Percentiles rank a stretch among this genome's conserved stretches.
Conservation (phyloP, 37 sponge, comb jelly and placozoan genomes). For the Chondrilla cf. caribensis region DNA sequence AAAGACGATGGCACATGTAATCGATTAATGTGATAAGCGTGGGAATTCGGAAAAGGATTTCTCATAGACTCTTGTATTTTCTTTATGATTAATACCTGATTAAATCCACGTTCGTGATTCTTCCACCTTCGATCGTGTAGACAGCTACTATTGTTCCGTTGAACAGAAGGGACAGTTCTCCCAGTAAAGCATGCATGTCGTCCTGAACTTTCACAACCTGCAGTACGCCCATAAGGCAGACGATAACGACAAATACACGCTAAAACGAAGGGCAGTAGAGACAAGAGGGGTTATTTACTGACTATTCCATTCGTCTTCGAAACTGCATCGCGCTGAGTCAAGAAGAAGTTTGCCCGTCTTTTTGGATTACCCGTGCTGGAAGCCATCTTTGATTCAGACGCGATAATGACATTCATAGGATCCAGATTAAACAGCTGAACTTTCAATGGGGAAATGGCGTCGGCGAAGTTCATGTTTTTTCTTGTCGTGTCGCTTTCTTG, state of each 20-base stretch:
- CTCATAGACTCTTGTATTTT: too few species aligned
- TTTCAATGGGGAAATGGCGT: too few species aligned
- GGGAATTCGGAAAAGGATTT: too few species aligned
- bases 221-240: background rate
- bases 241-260: too few species aligned
- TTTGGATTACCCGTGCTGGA: background rate
- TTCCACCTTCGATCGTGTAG: constrained; percentile 3
- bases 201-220: background rate
- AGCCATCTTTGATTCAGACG: background rate
- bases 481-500: too few species aligned
- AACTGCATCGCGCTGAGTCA: constrained; percentile 20
- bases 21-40: too few species aligned
- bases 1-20: too few species aligned
- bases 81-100: background rate
- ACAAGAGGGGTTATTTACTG: background rate
- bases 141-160: background rate
- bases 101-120: background rate
- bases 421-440: too few species aligned
- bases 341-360: constrained; percentile 17
- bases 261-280: background rate
- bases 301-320: constrained; percentile 9
- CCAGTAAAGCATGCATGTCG: background rate
- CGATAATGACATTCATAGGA: constrained; percentile 3
- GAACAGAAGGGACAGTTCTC: background rate
- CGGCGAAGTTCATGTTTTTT: too few species aligned